Base-by-base conservation (phyloP, 2,888 invertebrate genomes). In the Orthosia gothica region DNA sequence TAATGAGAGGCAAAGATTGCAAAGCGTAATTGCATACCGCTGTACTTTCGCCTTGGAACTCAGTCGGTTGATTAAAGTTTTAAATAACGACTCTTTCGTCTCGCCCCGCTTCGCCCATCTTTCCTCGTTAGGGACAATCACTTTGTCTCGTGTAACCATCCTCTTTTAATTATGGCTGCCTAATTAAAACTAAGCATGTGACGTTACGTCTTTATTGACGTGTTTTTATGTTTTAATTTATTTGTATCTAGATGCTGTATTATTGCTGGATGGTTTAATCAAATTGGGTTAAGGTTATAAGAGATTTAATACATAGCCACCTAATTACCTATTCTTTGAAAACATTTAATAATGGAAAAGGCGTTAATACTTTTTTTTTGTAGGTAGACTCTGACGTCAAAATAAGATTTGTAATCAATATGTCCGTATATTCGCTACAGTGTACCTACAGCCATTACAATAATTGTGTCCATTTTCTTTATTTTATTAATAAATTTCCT, bases 11-110 rank as follows among this genome's bases (percentile, higher is more conserved):
- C 75, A 84, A 81, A 74, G 84, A 80, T 59, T 67, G 70, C 52
- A 49, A 63, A 69, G 47, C 52, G 67, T 81, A 80, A 82, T 82
- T 85, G 85, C 82, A 74, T 59, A 70, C 57, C 57, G 72, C 26
- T 66, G 67, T 62, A 70, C 70, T 59, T 54, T 66, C 66, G 55
- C 62, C 70, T 66, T 18, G 64, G 73, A 81, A 67, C 59, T 26
- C 58, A 50, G 82, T 68, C 75, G 65, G 85, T 82, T 82, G 82
- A 82, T 82, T 85, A 82, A 82, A 82, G 69, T 82, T 85, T 82
- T 82, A 85, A 82, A 85, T 82, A 82, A 82, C 69, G 71, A 70
- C 57, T 66, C 54, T 74, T 81, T 84, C 66, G 74, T 81, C 80
- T 70, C 66, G 67, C 45, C 15, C 49, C 50, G 68, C 58, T 18